phyloP scores from a whole-genome alignment of 2,113 vertebrate genomes.

The Aramus guarauna region DNA sequence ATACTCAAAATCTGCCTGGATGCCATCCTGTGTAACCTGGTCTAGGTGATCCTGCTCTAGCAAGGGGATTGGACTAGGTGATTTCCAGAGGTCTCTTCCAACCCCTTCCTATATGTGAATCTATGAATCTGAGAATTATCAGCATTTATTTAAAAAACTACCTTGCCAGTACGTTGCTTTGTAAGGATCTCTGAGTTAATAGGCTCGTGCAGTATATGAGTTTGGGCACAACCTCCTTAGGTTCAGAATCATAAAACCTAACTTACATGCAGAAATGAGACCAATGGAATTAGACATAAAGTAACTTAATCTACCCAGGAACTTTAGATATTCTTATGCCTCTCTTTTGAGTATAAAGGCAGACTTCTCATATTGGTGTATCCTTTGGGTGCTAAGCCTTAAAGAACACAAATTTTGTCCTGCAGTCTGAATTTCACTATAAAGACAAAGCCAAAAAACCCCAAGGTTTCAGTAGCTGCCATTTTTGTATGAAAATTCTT shows the following conservation, averaged over 20 bases:
- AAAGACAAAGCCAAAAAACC: not conserved
- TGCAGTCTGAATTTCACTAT: not conserved
- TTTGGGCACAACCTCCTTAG: not conserved
- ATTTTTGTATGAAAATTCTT: not conserved
- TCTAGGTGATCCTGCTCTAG: no score
- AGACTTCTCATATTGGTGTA: not conserved
- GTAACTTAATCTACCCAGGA: not conserved
- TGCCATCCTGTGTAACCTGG: no score
- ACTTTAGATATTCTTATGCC: not conserved
- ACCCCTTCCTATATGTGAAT: no score
- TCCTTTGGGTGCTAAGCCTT: not conserved
- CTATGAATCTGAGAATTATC: no score
- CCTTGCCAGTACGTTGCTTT: not conserved
- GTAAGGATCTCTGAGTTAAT: not conserved
- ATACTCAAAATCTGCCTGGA: no score
- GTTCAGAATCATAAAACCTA: not conserved
- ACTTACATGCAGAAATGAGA: not conserved
- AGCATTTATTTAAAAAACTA: not conserved
- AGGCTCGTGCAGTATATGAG: not conserved
- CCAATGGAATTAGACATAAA: not conserved
- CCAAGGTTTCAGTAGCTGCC: not conserved
- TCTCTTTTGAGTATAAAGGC: not conserved
- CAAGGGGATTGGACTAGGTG: no score
- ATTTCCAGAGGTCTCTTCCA: no score
- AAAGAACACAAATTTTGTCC: not conserved